phyloP scores from a whole-genome alignment of 1,140 invertebrate genomes.

The Agraylea sexmaculata region DNA sequence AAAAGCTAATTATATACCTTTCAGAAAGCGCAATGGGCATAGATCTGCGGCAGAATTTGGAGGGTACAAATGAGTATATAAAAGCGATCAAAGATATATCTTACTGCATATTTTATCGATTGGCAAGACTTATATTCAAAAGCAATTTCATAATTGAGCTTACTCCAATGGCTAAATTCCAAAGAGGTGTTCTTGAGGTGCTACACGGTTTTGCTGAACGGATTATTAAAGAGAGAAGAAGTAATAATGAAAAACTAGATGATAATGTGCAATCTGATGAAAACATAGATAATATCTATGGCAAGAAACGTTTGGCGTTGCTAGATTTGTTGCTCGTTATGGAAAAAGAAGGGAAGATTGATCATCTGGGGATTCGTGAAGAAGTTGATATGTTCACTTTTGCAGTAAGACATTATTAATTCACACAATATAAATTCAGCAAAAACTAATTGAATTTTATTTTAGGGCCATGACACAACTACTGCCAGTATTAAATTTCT shows the following conservation, averaged over 20 bases:
- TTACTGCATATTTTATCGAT: slow-evolving; percentile 25
- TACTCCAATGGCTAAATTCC: slow-evolving; percentile 22
- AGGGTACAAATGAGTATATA: slow-evolving; percentile 5
- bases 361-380: slow-evolving; percentile 46
- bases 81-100: slow-evolving; percentile 28
- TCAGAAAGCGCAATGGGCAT: slow-evolving; percentile 38
- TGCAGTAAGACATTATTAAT: slow-evolving; percentile 46
- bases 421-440: no score
- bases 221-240: slow-evolving; percentile 26
- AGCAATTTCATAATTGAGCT: slow-evolving; percentile 21
- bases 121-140: slow-evolving; percentile 26
- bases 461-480: slow-evolving; percentile 71
- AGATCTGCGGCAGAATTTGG: slow-evolving; percentile 1
- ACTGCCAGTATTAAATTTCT: slow-evolving; percentile 53
- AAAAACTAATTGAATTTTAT: no score
- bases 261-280: slow-evolving; percentile 1
- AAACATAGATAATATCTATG: slow-evolving; percentile 14
- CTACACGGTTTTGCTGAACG: slow-evolving; percentile 50
- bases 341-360: slow-evolving; percentile 42
- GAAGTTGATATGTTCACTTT: slow-evolving; percentile 72
- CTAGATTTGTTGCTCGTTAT: slow-evolving; percentile 62
- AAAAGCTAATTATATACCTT: no score
- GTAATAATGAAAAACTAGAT: slow-evolving; percentile 9
- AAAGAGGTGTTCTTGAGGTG: slow-evolving; percentile 38
- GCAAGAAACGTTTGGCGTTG: slow-evolving; percentile 57